Base-by-base conservation (phyloP, 1,140 invertebrate species). In the Panonychus citri region DNA sequence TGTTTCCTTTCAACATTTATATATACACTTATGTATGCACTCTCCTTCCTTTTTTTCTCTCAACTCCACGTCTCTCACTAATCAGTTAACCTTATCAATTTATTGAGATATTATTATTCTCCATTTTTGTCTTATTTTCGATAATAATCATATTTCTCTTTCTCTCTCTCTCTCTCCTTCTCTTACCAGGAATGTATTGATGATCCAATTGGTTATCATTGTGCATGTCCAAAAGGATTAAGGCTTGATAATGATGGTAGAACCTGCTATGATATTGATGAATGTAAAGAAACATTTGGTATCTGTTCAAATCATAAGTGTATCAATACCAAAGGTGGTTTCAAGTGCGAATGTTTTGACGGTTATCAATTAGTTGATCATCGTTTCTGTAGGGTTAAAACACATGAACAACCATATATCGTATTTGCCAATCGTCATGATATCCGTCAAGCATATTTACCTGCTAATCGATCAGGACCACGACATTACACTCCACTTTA, bases 231-330 rank as follows among this genome's bases (percentile, higher is more conserved):
- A 3, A 69, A 72, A 39, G 84, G 85, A 39, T 88, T 78, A 67
- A 76, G 76, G 62, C 71, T 86, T 1, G 66, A 76, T 0, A 57
- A 59, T 34, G 77, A 81, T 60, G 83, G 83, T 62, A 75, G 72
- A 48, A 82, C 78, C 24, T 88, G 85, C 68, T 78, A 82, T 69
- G 91, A 97, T 70, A 78, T 96, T 42, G 77, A 96, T 69, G 93
- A 97, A 70, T 98, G 93, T 65, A 70, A 81, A 49, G 77, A 82
- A 51, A 61, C 59, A 13, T 78, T 81, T 0, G 90, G 88, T 1
- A 76, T 78, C 1, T 98, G 93, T 67, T 95, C 91, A 0, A 26
- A 43, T 21, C 90, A 97, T 68, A 75, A 78, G 50, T 97, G 91
- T 68, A 75, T 79, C 50, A 96, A 97, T 68, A 81, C 82, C 62